Conservation (phyloP, 2,888 invertebrate genomes). For the Invenusta paracnida region DNA sequence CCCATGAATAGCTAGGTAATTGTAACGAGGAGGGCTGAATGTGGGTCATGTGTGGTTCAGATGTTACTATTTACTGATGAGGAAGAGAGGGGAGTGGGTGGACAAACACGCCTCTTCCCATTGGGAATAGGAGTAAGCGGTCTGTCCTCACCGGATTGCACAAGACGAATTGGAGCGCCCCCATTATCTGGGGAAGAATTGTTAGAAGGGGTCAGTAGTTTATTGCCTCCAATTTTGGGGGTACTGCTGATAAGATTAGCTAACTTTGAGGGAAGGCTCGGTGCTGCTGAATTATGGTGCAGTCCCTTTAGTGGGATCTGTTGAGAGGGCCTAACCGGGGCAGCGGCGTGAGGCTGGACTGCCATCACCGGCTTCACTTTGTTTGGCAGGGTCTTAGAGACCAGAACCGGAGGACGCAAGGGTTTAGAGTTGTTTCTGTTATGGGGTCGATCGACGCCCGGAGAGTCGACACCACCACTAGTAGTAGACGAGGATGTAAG, state of each 20-base stretch:
- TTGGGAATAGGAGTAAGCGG: background rate
- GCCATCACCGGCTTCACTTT: background rate
- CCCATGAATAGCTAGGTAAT: no score
- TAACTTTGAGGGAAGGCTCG: background rate
- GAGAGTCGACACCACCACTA: background rate
- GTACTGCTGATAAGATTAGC: background rate
- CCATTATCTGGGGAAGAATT: background rate
- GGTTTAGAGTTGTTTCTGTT: background rate
- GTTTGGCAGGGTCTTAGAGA: background rate
- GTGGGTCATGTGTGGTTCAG: no score
- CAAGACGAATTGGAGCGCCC: background rate
- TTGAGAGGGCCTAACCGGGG: background rate
- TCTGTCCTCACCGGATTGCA: background rate
- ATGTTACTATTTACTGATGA: no score
- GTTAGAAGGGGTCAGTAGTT: no score
- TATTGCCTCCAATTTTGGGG: background rate
- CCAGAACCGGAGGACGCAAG: background rate
- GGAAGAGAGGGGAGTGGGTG: background rate
- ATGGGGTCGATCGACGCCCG: background rate
- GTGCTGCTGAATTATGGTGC: no score
- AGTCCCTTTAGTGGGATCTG: background rate
- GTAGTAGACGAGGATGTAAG: background rate
- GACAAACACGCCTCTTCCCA: background rate
- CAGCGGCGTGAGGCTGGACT: no score
- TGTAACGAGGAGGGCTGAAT: no score